phyloP scores from a whole-genome alignment of 1,140 invertebrate species.

The Pogonomyrmex californicus region DNA sequence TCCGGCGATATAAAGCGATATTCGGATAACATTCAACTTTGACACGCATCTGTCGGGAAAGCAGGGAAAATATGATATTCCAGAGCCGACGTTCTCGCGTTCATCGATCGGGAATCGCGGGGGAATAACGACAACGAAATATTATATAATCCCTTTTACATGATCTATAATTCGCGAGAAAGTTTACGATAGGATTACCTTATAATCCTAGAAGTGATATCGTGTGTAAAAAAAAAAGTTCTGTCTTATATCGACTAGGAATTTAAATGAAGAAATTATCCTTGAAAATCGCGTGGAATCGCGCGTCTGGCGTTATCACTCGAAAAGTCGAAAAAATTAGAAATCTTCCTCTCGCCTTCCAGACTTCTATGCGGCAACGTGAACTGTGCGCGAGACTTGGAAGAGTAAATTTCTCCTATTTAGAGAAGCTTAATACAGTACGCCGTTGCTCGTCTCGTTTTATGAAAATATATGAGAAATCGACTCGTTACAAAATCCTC shows the following conservation, averaged over 20 bases:
- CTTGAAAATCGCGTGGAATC: conserved; percentile 13
- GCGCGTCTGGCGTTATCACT: neutral
- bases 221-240: conserved; percentile 26
- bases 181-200: conserved; percentile 48
- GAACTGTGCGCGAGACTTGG: neutral
- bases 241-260: conserved; percentile 40
- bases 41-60: neutral
- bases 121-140: conserved; percentile 28
- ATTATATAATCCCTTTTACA: conserved; percentile 30
- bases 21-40: neutral
- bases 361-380: neutral
- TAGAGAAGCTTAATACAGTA: neutral
- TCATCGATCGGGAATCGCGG: conserved; percentile 21
- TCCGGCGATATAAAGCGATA: neutral
- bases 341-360: conserved; percentile 1
- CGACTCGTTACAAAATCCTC: conserved; percentile 23
- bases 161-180: conserved; percentile 44
- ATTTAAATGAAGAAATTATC: conserved; percentile 52
- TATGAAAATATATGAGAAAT: conserved; percentile 13
- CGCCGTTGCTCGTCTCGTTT: neutral
- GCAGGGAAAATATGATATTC: neutral
- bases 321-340: conserved; percentile 17
- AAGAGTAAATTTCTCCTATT: conserved; percentile 17
- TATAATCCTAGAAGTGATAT: conserved; percentile 34
- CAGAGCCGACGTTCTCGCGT: neutral